Evolutionary conservation across 2,797 vertebrate genomes (phyloP), one percentile per base, ranked within the genome.

Genomic region (Sarcophilus harrisii): DNA sequence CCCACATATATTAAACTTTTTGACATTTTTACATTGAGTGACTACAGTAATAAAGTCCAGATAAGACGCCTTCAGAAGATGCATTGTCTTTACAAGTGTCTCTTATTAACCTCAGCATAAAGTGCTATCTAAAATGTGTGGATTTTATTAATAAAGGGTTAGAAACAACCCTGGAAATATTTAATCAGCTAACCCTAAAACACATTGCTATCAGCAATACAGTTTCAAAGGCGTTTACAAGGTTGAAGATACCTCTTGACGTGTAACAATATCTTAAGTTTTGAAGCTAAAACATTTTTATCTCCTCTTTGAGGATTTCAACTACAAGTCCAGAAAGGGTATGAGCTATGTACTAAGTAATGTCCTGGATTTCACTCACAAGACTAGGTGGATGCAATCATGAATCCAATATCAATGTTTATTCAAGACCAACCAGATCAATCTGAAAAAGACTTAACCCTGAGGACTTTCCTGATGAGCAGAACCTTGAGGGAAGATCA

Each of bases 41-140:
- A 99, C 99, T 95, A 99, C 99, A 52, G 99, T 99, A 95, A 99
- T 99, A 98, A 99, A 99, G 99, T 99, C 99, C 95, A 99, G 99
- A 52, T 99, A 99, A 98, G 99, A 99, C 99, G 99, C 99, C 99
- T 2, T 99, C 99, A 1, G 99, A 99, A 97, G 99, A 99, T 90
- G 99, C 99, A 57, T 99, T 99, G 14, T 99, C 99, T 58, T 98
- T 99, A 90, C 99, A 99, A 99, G 99, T 99, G 92, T 99, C 99
- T 57, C 99, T 99, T 96, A 99, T 99, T 97, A 99, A 99, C 97
- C 97, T 99, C 97, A 99, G 99, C 30, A 99, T 99, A 99, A 99
- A 99, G 95, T 99, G 99, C 97, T 99, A 99, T 98, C 99, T 99
- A 0, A 99, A 99, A 21, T 99, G 99, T 10, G 99, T 99, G 49